phyloP scores from a whole-genome alignment of 2,797 vertebrate species.

The Syngnathus rostellatus region DNA sequence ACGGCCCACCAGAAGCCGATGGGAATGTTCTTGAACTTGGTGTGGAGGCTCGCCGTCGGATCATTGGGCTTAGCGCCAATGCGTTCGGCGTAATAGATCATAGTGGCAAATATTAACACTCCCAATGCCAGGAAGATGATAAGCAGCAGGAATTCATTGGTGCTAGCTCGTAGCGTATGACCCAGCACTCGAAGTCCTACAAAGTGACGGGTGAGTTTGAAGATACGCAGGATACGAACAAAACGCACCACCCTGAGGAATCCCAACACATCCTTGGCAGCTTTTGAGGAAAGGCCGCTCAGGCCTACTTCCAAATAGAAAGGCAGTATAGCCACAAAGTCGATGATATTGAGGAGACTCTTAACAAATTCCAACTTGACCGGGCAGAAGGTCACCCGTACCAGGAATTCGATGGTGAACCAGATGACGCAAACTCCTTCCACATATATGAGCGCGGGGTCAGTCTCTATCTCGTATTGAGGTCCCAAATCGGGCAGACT shows the following conservation, averaged over 20 bases:
- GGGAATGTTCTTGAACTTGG: slow-evolving; percentile 97
- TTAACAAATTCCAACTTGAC: slow-evolving; percentile 96
- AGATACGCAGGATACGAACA: slow-evolving; percentile 94
- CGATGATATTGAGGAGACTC: slow-evolving; percentile 95
- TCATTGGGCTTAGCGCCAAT: slow-evolving; percentile 91
- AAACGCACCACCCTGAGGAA: slow-evolving; percentile 97
- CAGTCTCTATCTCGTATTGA: slow-evolving; percentile 91
- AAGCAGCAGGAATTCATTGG: slow-evolving; percentile 94
- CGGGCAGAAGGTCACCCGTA: slow-evolving; percentile 92
- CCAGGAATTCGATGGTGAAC: slow-evolving; percentile 98
- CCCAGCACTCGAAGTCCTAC: slow-evolving; percentile 91
- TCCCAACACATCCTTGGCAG: slow-evolving; percentile 93
- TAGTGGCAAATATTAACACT: slow-evolving; percentile 96
- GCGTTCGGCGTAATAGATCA: slow-evolving; percentile 97
- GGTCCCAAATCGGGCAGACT: slow-evolving; percentile 68
- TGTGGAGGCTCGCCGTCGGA: slow-evolving; percentile 86
- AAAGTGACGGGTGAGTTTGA: slow-evolving; percentile 96
- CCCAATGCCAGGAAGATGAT: slow-evolving; percentile 96
- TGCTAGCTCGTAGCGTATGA: slow-evolving; percentile 91
- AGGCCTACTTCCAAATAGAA: slow-evolving; percentile 96
- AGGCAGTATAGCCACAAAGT: slow-evolving; percentile 95
- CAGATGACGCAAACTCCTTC: slow-evolving; percentile 96
- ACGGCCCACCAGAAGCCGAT: slow-evolving; percentile 99
- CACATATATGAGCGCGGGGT: slow-evolving; percentile 89
- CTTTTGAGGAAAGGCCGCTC: slow-evolving; percentile 93